Evolutionary conservation across 2,797 vertebrate species (phyloP), one percentile per base, ranked within the genome.

Genomic region (Chelonia mydas): DNA sequence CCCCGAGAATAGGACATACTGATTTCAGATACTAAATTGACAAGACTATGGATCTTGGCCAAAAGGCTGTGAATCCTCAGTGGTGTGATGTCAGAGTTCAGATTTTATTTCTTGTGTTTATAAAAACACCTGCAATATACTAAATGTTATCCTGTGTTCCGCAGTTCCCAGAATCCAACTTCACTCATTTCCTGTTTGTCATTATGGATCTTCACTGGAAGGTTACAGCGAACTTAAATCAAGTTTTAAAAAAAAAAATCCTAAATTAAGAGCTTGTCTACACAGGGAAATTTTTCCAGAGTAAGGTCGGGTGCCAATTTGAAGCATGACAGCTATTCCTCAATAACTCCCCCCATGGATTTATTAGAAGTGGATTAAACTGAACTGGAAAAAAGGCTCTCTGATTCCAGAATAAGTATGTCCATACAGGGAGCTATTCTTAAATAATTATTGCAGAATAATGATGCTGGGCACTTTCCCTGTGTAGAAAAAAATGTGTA

Each of bases 201-300:
- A 51, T 33, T 79, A 57, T 25, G n/a, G 19, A 72, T 11, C 27
- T 88, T 80, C 76, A 31, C 21, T 54, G 93, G 89, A 91, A 84
- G 2, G 0, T 83, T 68, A 28, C 28, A 41, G 4, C 21, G 47
- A 82, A 2, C 89, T 33, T 89, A 87, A 93, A 93, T 81, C 57
- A 81, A 27, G 3, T 90, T 91, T 90, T n/a, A 76, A 51, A 45
- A 5, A 65, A 54, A 54, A 50, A 84, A 80, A 87, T n/a, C 28
- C 50, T 91, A 68, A 92, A 84, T 55, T 82, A 74, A 92, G 15
- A n/a, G 41, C 25, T 88, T 85, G 7, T 65, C 57, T 89, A 6
- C 49, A 15, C 25, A 68, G 86, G 50, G 33, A 88, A 50, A 23
- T 47, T 83, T 50, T 41, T 85, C 21, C 88, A 7, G 3, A 2